These are phyloP conservation scores for Thumatha senex DNA, from an alignment of 2,888 invertebrate genomes.

Conservation along the genomic window DNA sequence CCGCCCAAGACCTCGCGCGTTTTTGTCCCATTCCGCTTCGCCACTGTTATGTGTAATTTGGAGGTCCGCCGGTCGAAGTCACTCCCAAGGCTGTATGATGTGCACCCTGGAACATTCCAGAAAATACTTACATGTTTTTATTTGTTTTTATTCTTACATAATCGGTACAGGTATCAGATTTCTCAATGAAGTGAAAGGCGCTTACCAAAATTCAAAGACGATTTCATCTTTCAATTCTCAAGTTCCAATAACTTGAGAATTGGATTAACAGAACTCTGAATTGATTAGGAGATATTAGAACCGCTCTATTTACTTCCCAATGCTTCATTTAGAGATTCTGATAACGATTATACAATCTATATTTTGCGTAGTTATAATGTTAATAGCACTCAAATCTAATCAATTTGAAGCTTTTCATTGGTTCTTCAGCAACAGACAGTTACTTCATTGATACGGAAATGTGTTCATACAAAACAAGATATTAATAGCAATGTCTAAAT, in stretches of 20 bases:
- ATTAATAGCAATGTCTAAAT: neutral
- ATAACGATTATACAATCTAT: constrained; percentile 11
- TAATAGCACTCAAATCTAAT: constrained; percentile 22
- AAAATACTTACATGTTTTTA: constrained; percentile 15
- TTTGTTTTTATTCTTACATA: constrained; percentile 20
- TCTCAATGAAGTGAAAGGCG: constrained; percentile 34
- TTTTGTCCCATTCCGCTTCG: constrained; percentile 68
- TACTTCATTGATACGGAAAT: constrained; percentile 18
- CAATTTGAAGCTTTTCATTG: constrained; percentile 6
- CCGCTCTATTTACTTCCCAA: constrained; percentile 18
- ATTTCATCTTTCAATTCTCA: constrained; percentile 22
- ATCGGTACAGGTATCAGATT: constrained; percentile 22
- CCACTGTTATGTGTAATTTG: constrained; percentile 82
- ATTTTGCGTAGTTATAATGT: constrained; percentile 13
- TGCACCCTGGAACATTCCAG: constrained; percentile 36
- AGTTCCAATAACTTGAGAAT: constrained; percentile 22
- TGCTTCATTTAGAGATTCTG: constrained; percentile 15
- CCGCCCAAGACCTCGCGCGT: constrained; percentile 57
- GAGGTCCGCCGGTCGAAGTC: constrained; percentile 78
- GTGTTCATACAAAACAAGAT: neutral
- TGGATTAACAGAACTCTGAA: constrained; percentile 15
- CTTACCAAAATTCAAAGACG: constrained; percentile 18
- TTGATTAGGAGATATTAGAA: constrained; percentile 20
- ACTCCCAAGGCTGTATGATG: constrained; percentile 54
- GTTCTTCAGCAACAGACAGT: neutral